Conservation (phyloP, 2,113 vertebrate species). For the Myrmecobius fasciatus region DNA sequence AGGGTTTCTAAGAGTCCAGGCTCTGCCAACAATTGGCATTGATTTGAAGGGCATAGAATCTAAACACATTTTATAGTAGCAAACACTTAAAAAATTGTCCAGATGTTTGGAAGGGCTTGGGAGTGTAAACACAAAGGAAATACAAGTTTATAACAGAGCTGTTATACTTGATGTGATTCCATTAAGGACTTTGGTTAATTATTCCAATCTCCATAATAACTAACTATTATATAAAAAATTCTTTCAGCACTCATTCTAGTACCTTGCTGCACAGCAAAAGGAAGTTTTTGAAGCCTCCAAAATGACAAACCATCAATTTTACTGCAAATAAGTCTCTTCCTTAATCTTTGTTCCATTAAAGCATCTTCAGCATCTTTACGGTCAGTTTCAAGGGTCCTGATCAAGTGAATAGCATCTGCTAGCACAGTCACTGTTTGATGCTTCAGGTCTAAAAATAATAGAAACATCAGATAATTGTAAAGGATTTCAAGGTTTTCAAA, state of each 20-base stretch:
- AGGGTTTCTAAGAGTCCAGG: slow-evolving; percentile 18
- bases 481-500: not conserved
- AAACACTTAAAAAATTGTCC: not conserved
- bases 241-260: slow-evolving; percentile 30
- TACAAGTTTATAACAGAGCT: slow-evolving; percentile 9
- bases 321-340: slow-evolving; percentile 77
- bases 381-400: slow-evolving; percentile 89
- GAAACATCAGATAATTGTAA: not conserved
- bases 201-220: slow-evolving; percentile 3
- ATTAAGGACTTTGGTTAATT: not conserved
- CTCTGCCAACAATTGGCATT: not conserved
- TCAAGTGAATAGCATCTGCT: slow-evolving; percentile 86
- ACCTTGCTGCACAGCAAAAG: slow-evolving; percentile 87
- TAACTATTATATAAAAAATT: slow-evolving; percentile 31
- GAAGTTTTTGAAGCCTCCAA: slow-evolving; percentile 87
- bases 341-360: slow-evolving; percentile 84
- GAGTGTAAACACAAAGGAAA: not conserved
- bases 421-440: slow-evolving; percentile 86
- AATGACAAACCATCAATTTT: slow-evolving; percentile 85
- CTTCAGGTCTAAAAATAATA: slow-evolving; percentile 77
- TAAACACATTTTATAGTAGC: slow-evolving; percentile 5
- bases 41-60: slow-evolving; percentile 26
- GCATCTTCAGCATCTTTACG: slow-evolving; percentile 86
- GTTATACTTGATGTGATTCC: not conserved
- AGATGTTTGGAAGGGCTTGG: not conserved